Base-by-base conservation (phyloP, 2,888 invertebrate species). In the Andrena minutula region DNA sequence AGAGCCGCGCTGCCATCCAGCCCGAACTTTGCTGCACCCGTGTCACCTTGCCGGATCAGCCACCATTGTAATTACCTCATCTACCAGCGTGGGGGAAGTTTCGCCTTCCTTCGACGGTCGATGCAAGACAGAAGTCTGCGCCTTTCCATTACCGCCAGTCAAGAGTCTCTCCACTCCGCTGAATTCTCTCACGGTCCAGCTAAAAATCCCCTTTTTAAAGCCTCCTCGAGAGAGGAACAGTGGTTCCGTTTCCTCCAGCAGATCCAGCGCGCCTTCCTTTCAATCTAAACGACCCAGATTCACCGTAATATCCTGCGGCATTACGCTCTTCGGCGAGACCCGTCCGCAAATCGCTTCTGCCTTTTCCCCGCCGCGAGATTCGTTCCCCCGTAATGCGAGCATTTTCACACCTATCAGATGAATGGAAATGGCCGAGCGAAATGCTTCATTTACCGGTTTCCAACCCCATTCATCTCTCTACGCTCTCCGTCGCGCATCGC, bases 1-100 rank as follows among this genome's bases (percentile, higher is more conserved):
- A 3, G 94, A 95, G 82, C 90, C 53, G 84, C 83, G 75, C 94
- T 95, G 65, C 91, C 94, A 51, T 94, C 94, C 23, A 92, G 95
- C 95, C 47, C 74, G 51, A 85, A 83, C 80, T 80, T 82, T 75
- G 64, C 70, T 71, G 63, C 75, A 65, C 82, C 66, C 84, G 83
- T 77, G 85, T 85, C 86, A 86, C 95, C 91, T 81, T 69, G 73
- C 73, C 60, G 53, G 65, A 82, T 81, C 80, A 73, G 53, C 73
- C 75, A 74, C 80, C 82, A 72, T 82, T 73, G 79, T 88, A 88
- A 88, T 88, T 87, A 88, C 85, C 89, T 89, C 82, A 79, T 89
- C 85, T 83, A 77, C 53, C 60, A 28, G n/a, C 41, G 41, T 30
- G 16, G 5, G 71, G 60, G 4, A 74, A 74, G 26, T 85, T 74